Percentiles rank a stretch among this genome's conserved stretches.
phyloP scores from a whole-genome alignment of 2,797 vertebrate species.

The Phyllotis vaccarum region DNA sequence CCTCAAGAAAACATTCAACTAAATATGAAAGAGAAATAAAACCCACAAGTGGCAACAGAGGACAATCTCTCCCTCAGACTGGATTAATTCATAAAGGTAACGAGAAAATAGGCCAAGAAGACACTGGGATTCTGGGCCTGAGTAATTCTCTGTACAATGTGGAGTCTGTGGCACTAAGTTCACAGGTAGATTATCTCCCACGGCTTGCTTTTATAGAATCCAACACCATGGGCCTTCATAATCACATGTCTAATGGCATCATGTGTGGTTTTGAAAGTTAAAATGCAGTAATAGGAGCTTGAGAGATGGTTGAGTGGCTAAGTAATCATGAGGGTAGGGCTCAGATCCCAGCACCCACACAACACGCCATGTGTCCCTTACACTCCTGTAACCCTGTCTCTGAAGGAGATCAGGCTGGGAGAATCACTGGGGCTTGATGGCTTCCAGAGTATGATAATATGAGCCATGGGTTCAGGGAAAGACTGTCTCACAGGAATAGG shows the following conservation, averaged over 20 bases:
- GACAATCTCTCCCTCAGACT: neutral
- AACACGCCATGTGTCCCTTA: too few species aligned
- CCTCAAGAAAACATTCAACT: neutral
- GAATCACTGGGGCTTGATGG: neutral
- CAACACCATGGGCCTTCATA: rapidly evolving
- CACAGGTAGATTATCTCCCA: neutral
- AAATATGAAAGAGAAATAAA: neutral
- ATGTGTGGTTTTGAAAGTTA: neutral
- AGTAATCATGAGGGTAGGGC: neutral
- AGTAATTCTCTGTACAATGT: neutral
- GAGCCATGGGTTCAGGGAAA: neutral
- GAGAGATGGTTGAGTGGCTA: neutral
- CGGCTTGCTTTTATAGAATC: too few species aligned
- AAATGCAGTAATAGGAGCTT: neutral
- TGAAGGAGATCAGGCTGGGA: neutral
- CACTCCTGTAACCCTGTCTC: neutral
- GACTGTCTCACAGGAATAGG: neutral
- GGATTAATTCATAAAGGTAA: neutral
- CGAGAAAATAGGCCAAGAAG: neutral
- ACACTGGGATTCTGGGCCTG: neutral
- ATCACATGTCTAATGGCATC: neutral
- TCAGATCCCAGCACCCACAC: neutral
- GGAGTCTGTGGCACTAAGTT: neutral
- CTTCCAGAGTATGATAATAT: neutral
- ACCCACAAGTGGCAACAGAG: neutral